phyloP scores from a whole-genome alignment of 2,113 vertebrate species.

The Peromyscus californicus region DNA sequence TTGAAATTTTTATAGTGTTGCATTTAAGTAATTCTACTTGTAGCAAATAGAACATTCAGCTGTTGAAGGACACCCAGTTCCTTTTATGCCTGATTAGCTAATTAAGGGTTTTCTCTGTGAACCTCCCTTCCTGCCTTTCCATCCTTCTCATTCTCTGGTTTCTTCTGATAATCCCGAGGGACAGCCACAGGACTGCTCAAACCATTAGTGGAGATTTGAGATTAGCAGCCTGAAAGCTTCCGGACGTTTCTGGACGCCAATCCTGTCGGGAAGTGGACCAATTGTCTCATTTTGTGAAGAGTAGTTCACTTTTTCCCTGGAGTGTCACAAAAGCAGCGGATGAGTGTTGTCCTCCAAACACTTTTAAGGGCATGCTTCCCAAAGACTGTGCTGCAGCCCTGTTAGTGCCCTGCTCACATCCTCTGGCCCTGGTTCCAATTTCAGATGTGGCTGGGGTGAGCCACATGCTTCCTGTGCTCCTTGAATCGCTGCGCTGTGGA shows the following conservation, averaged over 20 bases:
- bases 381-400: background rate
- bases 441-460: background rate
- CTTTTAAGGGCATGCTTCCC: constrained; percentile 6
- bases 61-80: constrained; percentile 29
- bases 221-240: constrained; percentile 55
- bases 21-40: constrained; percentile 58
- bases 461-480: background rate
- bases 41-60: constrained; percentile 18
- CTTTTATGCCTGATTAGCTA: constrained; percentile 42
- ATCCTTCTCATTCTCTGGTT: constrained; percentile 35
- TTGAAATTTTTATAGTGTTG: background rate
- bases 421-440: constrained; percentile 21
- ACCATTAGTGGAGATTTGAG: constrained; percentile 59
- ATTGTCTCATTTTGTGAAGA: constrained; percentile 47
- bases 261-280: background rate
- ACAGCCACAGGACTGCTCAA: background rate
- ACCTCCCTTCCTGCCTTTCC: constrained; percentile 9
- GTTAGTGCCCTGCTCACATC: background rate
- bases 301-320: constrained; percentile 47
- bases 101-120: constrained; percentile 11
- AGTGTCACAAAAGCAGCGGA: background rate
- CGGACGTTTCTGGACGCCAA: background rate
- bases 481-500: background rate
- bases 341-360: background rate
- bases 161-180: background rate